These are phyloP conservation scores for Chrysolina oricalcia DNA, from an alignment of 2,888 invertebrate genomes.

Conservation along the genomic window DNA sequence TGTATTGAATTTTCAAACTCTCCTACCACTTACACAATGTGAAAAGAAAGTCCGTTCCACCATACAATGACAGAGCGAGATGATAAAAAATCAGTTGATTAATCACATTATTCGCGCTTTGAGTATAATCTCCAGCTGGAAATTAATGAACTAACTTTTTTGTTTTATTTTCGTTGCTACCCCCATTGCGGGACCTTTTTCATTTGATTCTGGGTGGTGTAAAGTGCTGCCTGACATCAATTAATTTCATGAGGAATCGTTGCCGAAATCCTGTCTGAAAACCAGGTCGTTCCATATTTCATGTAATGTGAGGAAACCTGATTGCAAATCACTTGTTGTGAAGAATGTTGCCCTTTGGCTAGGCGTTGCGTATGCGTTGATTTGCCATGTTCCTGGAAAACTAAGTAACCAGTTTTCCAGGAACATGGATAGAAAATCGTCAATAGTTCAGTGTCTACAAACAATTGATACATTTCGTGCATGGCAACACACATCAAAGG, in stretches of 20 bases:
- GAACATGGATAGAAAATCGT: no score
- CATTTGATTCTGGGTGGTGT: not conserved
- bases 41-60: not conserved
- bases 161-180: not conserved
- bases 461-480: no score
- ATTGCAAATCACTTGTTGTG: not conserved
- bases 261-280: not conserved
- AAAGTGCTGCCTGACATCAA: not conserved
- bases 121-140: not conserved
- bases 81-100: slow-evolving; percentile 10
- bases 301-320: not conserved
- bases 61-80: not conserved
- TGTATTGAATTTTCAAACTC: no score
- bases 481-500: no score
- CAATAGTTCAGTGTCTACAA: no score
- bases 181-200: not conserved
- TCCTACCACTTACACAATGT: not conserved
- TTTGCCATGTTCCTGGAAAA: no score
- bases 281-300: not conserved
- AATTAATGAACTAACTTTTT: slow-evolving; percentile 6
- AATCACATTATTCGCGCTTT: not conserved
- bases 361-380: no score
- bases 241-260: not conserved
- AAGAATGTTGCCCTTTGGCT: not conserved
- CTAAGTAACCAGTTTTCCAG: no score